Conservation (phyloP, 2,888 invertebrate species). For the Metallyticus violacea region DNA sequence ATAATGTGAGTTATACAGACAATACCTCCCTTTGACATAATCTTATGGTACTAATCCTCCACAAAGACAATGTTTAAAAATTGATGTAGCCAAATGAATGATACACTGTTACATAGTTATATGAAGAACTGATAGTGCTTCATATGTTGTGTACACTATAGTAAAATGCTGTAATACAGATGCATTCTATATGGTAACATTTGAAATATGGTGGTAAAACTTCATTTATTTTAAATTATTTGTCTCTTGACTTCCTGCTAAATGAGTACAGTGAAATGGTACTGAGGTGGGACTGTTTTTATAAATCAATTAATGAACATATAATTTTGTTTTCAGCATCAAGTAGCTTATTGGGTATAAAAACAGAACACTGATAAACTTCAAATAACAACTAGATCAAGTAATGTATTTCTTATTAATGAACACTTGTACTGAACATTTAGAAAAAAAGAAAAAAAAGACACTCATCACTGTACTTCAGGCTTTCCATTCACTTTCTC, state of each 20-base stretch:
- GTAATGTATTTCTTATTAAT: constrained; percentile 10
- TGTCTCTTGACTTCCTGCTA: constrained; percentile 5
- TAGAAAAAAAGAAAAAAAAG: constrained; percentile 7
- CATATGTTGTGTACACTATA: constrained; percentile 24
- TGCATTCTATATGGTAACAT: constrained; percentile 29
- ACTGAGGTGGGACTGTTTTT: constrained; percentile 32
- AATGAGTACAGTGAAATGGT: constrained; percentile 23
- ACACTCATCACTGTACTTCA: background rate
- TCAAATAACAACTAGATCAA: constrained; percentile 6
- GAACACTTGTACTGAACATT: constrained; percentile 24
- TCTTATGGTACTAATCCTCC: background rate
- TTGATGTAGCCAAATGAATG: constrained; percentile 18
- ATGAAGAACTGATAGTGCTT: background rate
- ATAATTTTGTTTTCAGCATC: constrained; percentile 20
- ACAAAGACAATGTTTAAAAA: constrained; percentile 2
- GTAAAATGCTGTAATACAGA: constrained; percentile 22
- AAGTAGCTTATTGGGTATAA: constrained; percentile 25
- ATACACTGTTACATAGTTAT: constrained; percentile 5
- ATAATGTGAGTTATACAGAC: background rate
- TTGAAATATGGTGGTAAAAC: constrained; percentile 17
- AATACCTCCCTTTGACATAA: constrained; percentile 11
- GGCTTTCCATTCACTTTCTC: background rate
- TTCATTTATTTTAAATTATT: constrained; percentile 4
- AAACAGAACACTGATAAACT: constrained; percentile 27
- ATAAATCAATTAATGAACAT: constrained; percentile 4